These are phyloP conservation scores for Medauroidea extradentata DNA, from an alignment of 1,140 invertebrate genomes.

Conservation along the genomic window DNA sequence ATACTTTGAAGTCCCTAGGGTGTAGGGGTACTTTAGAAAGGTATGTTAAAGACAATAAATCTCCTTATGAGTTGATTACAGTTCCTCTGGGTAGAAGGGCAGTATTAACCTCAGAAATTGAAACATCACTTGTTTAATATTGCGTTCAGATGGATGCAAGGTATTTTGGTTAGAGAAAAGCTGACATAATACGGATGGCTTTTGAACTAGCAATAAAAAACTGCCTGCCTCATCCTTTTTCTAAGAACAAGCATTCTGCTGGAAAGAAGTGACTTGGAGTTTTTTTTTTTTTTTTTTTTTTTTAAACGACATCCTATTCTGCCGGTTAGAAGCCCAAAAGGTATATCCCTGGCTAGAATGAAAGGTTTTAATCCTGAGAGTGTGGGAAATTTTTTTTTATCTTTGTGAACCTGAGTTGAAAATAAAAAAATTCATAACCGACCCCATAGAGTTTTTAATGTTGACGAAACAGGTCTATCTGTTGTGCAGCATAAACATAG, in stretches of 20 bases:
- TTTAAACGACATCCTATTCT: not conserved
- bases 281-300: too few species aligned
- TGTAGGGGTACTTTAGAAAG: too few species aligned
- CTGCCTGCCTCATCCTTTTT: constrained; percentile 8
- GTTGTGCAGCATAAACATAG: constrained; percentile 29
- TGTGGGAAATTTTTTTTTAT: not conserved
- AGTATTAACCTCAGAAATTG: constrained; percentile 20
- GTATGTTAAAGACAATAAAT: too few species aligned
- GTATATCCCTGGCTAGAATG: not conserved
- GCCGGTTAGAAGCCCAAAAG: not conserved
- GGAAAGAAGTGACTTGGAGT: not conserved
- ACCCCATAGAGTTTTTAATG: constrained; percentile 26
- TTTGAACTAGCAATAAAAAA: constrained; percentile 29
- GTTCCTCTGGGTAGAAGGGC: constrained; percentile 18
- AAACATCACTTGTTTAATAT: constrained; percentile 25
- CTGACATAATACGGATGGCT: constrained; percentile 22
- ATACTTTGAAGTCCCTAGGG: too few species aligned
- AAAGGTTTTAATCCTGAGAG: not conserved
- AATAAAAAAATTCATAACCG: constrained; percentile 20
- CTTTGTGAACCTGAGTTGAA: constrained; percentile 13
- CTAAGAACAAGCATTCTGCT: not conserved
- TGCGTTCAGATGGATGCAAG: constrained; percentile 20
- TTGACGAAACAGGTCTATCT: constrained; percentile 18
- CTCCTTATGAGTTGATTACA: too few species aligned
- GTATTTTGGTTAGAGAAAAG: constrained; percentile 23